These are phyloP conservation scores for Panorpa germanica DNA, from an alignment of 2,888 invertebrate genomes.

Conservation along the genomic window DNA sequence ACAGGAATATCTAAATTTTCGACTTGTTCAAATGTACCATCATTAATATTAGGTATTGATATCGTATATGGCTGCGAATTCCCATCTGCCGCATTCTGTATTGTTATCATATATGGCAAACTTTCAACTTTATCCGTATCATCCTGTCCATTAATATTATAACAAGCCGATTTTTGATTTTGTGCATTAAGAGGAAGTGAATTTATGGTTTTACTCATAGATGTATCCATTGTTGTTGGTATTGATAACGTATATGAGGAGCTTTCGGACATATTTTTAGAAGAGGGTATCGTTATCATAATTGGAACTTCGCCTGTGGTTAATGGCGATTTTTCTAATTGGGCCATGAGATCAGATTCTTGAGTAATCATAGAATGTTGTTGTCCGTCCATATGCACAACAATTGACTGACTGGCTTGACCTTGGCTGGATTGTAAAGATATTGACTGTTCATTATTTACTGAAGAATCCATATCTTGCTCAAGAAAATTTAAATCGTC, in stretches of 20 bases:
- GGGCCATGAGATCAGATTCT: too few relatives aligned
- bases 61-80: constrained; percentile 23
- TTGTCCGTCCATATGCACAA: too few relatives aligned
- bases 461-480: too few relatives aligned
- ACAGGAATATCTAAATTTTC: background rate
- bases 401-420: too few relatives aligned
- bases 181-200: background rate
- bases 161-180: constrained; percentile 1
- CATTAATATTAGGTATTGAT: constrained; percentile 19
- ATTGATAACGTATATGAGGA: constrained; percentile 24
- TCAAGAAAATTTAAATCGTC: constrained; percentile 40
- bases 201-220: constrained; percentile 3
- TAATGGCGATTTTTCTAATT: too few relatives aligned
- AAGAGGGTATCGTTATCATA: constrained; percentile 24
- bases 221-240: constrained; percentile 16
- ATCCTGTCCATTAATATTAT: constrained; percentile 18
- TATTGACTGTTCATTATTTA: too few relatives aligned
- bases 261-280: constrained; percentile 19
- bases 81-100: constrained; percentile 20
- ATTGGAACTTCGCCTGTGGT: too few relatives aligned
- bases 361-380: too few relatives aligned
- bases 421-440: too few relatives aligned
- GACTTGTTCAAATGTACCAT: constrained; percentile 1
- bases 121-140: too few relatives aligned
- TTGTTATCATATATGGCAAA: constrained; percentile 20